phyloP scores from a whole-genome alignment of 2,797 vertebrate species.

The Morelia viridis region DNA sequence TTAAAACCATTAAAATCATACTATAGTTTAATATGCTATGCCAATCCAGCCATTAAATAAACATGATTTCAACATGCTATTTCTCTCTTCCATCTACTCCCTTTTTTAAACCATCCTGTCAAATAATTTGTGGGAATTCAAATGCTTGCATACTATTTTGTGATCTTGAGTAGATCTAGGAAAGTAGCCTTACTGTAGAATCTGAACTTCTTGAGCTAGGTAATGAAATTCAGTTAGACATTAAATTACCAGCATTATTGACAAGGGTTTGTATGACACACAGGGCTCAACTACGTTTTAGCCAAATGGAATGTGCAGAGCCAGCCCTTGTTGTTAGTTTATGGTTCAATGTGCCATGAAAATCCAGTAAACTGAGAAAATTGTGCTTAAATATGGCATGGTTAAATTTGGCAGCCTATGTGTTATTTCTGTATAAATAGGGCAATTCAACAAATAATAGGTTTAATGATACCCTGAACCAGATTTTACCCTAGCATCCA shows the following conservation, averaged over 20 bases:
- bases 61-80: neutral
- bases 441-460: neutral
- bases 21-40: neutral
- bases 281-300: neutral
- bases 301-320: neutral
- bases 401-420: neutral
- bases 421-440: neutral
- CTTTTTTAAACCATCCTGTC: neutral
- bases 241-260: neutral
- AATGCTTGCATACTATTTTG: neutral
- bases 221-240: neutral
- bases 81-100: neutral
- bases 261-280: neutral
- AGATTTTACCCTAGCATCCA: neutral
- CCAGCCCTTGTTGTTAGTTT: neutral
- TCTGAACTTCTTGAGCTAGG: neutral
- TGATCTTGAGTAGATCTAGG: neutral
- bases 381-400: neutral
- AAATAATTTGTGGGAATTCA: neutral
- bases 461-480: neutral
- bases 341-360: neutral
- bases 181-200: neutral
- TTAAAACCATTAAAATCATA: neutral
- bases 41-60: neutral
- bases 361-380: neutral